Conservation (phyloP, 1,140 invertebrate species). For the Anoplophora glabripennis region DNA sequence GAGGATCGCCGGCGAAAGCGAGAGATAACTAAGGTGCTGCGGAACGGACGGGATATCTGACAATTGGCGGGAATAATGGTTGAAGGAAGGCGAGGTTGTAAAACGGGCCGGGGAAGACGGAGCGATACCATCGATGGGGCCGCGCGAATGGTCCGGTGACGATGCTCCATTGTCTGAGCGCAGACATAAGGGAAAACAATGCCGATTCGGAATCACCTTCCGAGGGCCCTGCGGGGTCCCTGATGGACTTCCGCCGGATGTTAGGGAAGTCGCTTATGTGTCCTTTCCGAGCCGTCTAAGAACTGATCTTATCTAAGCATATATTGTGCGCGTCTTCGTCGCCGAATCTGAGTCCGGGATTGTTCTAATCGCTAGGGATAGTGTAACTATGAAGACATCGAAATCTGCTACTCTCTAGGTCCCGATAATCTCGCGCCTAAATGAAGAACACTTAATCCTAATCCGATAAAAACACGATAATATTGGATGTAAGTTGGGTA, state of each 20-base stretch:
- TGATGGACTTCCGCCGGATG: constrained; percentile 44
- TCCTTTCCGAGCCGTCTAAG: constrained; percentile 40
- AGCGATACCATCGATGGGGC: constrained; percentile 44
- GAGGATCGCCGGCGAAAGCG: constrained; percentile 38
- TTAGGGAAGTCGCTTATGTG: constrained; percentile 33
- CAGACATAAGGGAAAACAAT: constrained; percentile 44
- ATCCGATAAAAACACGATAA: neutral
- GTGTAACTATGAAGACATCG: too few species aligned
- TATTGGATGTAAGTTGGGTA: too few species aligned
- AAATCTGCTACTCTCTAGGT: too few species aligned
- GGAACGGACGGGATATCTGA: constrained; percentile 41
- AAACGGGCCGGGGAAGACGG: constrained; percentile 34
- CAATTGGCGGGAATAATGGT: constrained; percentile 44
- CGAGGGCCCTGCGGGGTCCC: constrained; percentile 30
- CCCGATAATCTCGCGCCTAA: too few species aligned
- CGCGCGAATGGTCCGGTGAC: constrained; percentile 11
- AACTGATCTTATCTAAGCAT: constrained; percentile 13
- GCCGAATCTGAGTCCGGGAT: too few species aligned
- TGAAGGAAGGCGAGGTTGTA: constrained; percentile 37
- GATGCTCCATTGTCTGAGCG: neutral
- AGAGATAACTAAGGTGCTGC: constrained; percentile 47
- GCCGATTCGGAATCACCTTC: constrained; percentile 41
- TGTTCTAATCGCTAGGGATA: too few species aligned
- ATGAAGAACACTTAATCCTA: too few species aligned
- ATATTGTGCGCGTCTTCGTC: too few species aligned